phyloP scores from a whole-genome alignment of 2,113 vertebrate species.

The Acrocephalus kingi region DNA sequence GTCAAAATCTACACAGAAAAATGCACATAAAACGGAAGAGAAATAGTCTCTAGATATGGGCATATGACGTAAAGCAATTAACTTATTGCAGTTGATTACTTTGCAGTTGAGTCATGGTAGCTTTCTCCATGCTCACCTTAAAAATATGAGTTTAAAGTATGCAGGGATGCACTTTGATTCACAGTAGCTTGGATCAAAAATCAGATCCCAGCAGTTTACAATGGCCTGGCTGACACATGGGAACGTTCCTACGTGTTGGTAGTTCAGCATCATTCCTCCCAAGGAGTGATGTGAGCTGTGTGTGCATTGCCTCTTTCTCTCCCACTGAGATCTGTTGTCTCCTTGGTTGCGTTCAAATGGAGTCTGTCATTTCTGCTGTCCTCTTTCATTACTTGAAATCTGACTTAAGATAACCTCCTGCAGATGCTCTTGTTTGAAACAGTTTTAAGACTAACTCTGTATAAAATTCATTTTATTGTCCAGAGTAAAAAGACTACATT shows the following conservation, averaged over 20 bases:
- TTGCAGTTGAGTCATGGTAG: neutral
- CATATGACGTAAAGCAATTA: neutral
- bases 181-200: neutral
- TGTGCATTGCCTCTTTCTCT: neutral
- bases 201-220: neutral
- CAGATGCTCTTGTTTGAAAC: neutral
- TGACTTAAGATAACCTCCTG: neutral
- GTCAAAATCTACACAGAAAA: neutral
- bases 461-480: neutral
- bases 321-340: neutral
- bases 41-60: neutral
- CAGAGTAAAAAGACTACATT: neutral
- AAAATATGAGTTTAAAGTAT: neutral
- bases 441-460: neutral
- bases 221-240: neutral
- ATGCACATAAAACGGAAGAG: neutral
- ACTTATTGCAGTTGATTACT: neutral
- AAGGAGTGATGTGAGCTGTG: neutral
- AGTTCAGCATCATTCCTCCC: neutral
- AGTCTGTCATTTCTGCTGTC: neutral
- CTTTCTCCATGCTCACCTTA: neutral
- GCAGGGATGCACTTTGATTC: neutral
- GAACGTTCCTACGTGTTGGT: rapidly evolving
- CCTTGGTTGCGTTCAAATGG: neutral
- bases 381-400: neutral